Conservation (phyloP, 2,113 vertebrate species). For the Opisthocomus hoazin region DNA sequence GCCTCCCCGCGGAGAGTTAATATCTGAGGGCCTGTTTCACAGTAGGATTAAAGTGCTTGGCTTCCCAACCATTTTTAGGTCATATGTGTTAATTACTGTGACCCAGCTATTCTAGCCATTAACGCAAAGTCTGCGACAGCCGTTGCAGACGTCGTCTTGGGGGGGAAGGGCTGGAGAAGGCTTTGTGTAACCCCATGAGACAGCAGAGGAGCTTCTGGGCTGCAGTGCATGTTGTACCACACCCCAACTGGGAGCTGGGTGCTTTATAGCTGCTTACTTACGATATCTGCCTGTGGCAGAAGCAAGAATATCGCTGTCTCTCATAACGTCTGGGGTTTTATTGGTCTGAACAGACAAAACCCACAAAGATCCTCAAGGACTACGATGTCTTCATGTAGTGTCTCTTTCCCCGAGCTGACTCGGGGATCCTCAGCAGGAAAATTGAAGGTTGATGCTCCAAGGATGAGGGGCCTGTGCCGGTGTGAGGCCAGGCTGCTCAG, state of each 20-base stretch:
- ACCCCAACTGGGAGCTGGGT: neutral
- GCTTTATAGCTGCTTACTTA: neutral
- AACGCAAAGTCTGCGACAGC: neutral
- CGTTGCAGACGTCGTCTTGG: rapidly evolving
- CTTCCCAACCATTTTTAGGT: neutral
- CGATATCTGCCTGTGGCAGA: neutral
- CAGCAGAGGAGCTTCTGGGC: neutral
- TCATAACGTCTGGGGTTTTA: neutral
- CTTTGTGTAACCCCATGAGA: neutral
- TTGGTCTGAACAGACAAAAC: neutral
- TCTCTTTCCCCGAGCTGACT: neutral
- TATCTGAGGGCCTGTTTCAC: rapidly evolving
- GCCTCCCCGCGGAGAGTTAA: neutral
- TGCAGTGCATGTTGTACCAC: neutral
- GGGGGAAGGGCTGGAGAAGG: neutral
- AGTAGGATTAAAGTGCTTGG: neutral
- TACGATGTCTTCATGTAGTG: neutral
- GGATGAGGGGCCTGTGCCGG: neutral
- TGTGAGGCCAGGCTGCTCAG: rapidly evolving
- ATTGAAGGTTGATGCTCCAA: neutral
- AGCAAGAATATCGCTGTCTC: neutral
- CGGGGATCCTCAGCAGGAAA: neutral
- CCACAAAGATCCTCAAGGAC: neutral
- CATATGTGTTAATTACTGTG: neutral
- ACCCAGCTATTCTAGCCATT: neutral